Evolutionary conservation across 1,140 invertebrate genomes (phyloP).

Genomic region (Colletes gigas): DNA sequence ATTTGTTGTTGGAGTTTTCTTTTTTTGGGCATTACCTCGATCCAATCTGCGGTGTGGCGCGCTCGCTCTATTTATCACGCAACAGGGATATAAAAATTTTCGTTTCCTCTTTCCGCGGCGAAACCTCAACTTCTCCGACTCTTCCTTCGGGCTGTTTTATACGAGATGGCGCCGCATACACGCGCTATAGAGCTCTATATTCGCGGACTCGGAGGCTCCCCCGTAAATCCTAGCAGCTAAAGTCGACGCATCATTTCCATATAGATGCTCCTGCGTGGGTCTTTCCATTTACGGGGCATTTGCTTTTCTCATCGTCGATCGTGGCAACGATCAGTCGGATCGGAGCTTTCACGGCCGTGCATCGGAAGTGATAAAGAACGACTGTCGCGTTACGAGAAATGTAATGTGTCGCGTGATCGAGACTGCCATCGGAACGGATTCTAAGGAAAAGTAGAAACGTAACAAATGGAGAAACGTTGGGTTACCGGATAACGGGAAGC

Average conservation of each 20-base stretch:
- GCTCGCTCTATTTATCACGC: constrained; percentile 9
- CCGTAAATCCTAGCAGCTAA: constrained; percentile 59
- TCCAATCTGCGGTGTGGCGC: neutral
- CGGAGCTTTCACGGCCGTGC: constrained; percentile 3
- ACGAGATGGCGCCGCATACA: constrained; percentile 27
- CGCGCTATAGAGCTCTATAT: constrained; percentile 10
- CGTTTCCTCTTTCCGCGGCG: constrained; percentile 3
- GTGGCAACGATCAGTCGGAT: neutral
- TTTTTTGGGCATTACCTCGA: neutral
- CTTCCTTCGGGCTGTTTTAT: constrained; percentile 43
- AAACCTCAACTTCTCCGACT: neutral
- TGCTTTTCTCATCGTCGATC: constrained; percentile 39
- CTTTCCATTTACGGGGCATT: constrained; percentile 23
- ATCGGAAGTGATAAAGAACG: neutral
- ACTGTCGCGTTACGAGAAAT: constrained; percentile 1
- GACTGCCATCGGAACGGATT: neutral
- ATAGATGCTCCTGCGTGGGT: constrained; percentile 55
- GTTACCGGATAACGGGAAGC: neutral
- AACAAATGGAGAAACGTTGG: neutral
- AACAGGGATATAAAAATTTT: constrained; percentile 31
- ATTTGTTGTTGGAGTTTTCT: neutral
- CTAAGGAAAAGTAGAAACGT: neutral
- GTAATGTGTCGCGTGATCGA: neutral
- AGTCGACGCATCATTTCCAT: constrained; percentile 66
- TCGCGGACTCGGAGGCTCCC: constrained; percentile 13